Evolutionary conservation across 2,113 vertebrate species (phyloP).

Genomic region (Phaethon lepturus): DNA sequence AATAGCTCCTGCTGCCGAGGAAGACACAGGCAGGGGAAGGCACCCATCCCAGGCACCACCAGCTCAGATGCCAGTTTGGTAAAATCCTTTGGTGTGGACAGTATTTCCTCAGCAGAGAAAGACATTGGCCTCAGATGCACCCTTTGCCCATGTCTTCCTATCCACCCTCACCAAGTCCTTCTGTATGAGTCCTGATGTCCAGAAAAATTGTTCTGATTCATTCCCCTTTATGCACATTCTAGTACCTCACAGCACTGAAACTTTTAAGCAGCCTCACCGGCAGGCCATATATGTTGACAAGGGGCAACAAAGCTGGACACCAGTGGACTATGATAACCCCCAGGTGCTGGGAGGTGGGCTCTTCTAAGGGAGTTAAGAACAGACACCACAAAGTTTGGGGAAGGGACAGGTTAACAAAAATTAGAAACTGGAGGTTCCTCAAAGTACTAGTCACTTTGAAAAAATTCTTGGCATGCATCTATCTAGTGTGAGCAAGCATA

Average conservation of each 20-base stretch:
- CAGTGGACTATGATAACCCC: neutral
- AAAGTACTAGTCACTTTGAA: neutral
- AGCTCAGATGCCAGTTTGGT: neutral
- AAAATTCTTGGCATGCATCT: fast-evolving
- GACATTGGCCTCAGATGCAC: neutral
- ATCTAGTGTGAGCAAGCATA: neutral
- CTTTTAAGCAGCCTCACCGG: neutral
- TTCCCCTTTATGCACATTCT: neutral
- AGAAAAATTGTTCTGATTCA: neutral
- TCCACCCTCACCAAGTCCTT: neutral
- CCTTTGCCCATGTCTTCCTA: neutral
- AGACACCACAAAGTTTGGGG: neutral
- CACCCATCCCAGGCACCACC: neutral
- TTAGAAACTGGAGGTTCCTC: neutral
- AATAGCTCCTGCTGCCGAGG: fast-evolving
- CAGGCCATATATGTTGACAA: fast-evolving
- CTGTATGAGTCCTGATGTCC: neutral
- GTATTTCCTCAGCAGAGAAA: neutral
- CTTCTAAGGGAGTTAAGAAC: neutral
- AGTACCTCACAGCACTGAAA: neutral
- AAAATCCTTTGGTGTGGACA: neutral
- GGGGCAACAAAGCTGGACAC: neutral
- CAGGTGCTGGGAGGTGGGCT: neutral
- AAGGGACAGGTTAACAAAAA: neutral
- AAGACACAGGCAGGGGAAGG: neutral